phyloP scores from a whole-genome alignment of 2,113 vertebrate species.

The Propithecus coquereli region DNA sequence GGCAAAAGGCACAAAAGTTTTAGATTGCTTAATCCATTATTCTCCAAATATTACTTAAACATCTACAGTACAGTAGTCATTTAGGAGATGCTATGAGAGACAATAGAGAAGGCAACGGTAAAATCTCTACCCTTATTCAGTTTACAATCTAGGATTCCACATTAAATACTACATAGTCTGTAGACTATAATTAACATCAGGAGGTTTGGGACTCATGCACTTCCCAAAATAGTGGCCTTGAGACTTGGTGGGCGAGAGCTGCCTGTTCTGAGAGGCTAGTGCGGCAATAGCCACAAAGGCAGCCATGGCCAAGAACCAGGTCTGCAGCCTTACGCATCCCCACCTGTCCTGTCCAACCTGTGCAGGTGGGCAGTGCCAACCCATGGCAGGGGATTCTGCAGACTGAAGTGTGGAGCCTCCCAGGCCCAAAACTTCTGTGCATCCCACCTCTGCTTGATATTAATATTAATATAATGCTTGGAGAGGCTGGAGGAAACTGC shows the following conservation, averaged over 20 bases:
- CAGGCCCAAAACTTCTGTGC: slow-evolving; percentile 78
- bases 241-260: not conserved
- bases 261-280: not conserved
- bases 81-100: not conserved
- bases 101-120: not conserved
- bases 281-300: not conserved
- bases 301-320: not conserved
- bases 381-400: slow-evolving; percentile 56
- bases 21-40: not conserved
- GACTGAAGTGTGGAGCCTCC: slow-evolving; percentile 76
- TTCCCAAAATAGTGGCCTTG: not conserved
- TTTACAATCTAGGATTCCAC: not conserved
- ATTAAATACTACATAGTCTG: not conserved
- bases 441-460: slow-evolving; percentile 82
- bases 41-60: not conserved
- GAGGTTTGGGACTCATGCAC: not conserved
- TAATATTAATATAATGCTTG: slow-evolving; percentile 73
- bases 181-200: not conserved
- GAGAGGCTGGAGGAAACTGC: slow-evolving; percentile 81
- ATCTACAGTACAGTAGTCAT: too few species aligned
- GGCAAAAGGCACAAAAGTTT: not conserved
- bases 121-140: not conserved
- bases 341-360: slow-evolving; percentile 58
- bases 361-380: slow-evolving; percentile 73
- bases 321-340: not conserved